Base-by-base conservation (phyloP, 2,113 vertebrate genomes). In the Laterallus jamaicensis region DNA sequence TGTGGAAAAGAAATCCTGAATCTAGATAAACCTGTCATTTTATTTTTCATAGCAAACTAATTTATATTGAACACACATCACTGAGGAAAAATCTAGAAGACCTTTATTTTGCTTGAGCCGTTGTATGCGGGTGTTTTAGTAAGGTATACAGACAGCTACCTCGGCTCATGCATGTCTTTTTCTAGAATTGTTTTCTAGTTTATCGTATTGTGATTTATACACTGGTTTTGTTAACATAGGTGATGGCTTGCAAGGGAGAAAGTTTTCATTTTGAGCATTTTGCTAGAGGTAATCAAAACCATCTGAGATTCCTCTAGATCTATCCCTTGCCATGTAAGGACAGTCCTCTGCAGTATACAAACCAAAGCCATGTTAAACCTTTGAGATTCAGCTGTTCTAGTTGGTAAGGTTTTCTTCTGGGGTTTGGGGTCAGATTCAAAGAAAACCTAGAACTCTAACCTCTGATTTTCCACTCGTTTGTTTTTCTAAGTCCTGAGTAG, bases 31-130 rank as follows among this genome's bases (percentile, higher is more conserved):
- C 91, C 88, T 97, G 96, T 97, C 92, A 66, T 95, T 96, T 97
- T 95, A 88, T 93, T 97, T 97, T 95, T 96, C 83, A 81, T 77
- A 91, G 73, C 76, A 92, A 96, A 96, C 58, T 97, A 95, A 95
- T 97, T 96, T 96, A 94, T 94, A 96, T 44, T 95, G 96, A 97
- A 90, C 75, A 93, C 68, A 86, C 75, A 94, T 82, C 95, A 95
- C 94, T 87, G 93, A 93, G 86, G 89, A 97, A 97, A 97, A 97
- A 91, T 96, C 97, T 95, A 95, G 95, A 96, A 88, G 67, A 59
- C 89, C 95, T 97, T 95, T 56, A 15, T 78, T 37, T 95, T 96
- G 74, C 89, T 89, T 82, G 62, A 96, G 89, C 69, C 5, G 3
- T 74, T 93, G 42, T 70, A 78, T 86, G 81, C 73, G 71, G 29